Evolutionary conservation across 2,797 vertebrate species (phyloP).

Genomic region (Pelochelys cantorii): DNA sequence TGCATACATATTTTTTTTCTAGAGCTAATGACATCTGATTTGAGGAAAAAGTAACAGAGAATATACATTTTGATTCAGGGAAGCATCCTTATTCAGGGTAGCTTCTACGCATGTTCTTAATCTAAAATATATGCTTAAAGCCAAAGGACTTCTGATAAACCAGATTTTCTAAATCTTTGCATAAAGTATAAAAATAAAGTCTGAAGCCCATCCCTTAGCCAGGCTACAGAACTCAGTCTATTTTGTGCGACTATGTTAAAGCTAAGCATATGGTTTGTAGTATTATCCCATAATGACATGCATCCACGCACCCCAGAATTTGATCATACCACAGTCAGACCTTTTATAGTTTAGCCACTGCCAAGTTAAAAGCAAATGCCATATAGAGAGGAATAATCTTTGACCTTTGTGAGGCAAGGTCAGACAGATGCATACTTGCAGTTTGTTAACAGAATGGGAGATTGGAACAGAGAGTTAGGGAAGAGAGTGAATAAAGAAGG

Average conservation of each 20-base stretch:
- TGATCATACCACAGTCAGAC: too few relatives aligned
- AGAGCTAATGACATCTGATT: background rate
- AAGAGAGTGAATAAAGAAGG: too few relatives aligned
- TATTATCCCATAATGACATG: too few relatives aligned
- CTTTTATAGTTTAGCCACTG: too few relatives aligned
- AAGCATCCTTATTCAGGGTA: background rate
- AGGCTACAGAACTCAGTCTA: background rate
- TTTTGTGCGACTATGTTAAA: background rate
- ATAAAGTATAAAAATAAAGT: constrained; percentile 92
- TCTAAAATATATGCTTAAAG: background rate
- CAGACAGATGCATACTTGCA: too few relatives aligned
- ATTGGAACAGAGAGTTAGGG: too few relatives aligned
- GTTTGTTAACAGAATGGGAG: too few relatives aligned
- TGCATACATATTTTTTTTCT: background rate
- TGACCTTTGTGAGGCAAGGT: too few relatives aligned
- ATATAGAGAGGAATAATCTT: too few relatives aligned
- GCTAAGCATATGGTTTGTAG: background rate
- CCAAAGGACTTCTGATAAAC: constrained; percentile 91
- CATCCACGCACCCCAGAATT: too few relatives aligned
- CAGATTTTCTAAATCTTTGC: constrained; percentile 98
- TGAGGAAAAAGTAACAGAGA: background rate
- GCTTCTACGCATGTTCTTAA: background rate
- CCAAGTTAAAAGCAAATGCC: too few relatives aligned
- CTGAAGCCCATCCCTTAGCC: background rate
- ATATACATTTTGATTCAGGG: background rate